Percentiles rank a stretch among this genome's conserved stretches.
Conservation (phyloP, 92 coral and sea anemone genomes). For the Palythoa heliodiscus region DNA sequence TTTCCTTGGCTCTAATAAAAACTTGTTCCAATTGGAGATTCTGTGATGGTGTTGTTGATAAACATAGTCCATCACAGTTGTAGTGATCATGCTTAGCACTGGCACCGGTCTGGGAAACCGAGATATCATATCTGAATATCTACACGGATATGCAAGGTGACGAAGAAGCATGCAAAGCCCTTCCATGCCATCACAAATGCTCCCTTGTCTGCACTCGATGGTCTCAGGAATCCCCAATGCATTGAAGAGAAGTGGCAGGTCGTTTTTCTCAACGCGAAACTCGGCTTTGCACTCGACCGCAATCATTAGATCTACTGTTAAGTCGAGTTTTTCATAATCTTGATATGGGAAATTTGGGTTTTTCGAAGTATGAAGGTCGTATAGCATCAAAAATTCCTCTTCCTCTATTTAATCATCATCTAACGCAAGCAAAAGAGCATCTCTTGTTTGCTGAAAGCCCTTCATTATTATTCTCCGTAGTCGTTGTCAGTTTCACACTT, state of each 20-base stretch:
- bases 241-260: constrained; percentile 13
- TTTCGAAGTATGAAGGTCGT: not conserved
- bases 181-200: not conserved
- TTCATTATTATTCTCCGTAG: no score
- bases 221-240: constrained; percentile 9
- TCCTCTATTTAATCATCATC: not conserved
- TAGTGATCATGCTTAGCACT: constrained; percentile 11
- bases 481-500: no score
- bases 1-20: constrained; percentile 24
- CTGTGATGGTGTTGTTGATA: constrained; percentile 16
- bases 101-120: constrained; percentile 7
- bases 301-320: not conserved
- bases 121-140: not conserved
- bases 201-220: constrained; percentile 9
- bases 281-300: constrained; percentile 4
- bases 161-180: not conserved
- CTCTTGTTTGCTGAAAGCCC: no score
- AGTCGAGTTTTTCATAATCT: not conserved
- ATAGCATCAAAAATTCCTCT: not conserved
- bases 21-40: constrained; percentile 14
- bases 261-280: constrained; percentile 22
- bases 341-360: not conserved
- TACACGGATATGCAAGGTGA: not conserved
- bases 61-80: constrained; percentile 8
- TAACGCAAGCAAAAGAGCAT: no score